These are phyloP conservation scores for Stigmatopora argus DNA, from an alignment of 2,113 vertebrate species.

Conservation along the genomic window DNA sequence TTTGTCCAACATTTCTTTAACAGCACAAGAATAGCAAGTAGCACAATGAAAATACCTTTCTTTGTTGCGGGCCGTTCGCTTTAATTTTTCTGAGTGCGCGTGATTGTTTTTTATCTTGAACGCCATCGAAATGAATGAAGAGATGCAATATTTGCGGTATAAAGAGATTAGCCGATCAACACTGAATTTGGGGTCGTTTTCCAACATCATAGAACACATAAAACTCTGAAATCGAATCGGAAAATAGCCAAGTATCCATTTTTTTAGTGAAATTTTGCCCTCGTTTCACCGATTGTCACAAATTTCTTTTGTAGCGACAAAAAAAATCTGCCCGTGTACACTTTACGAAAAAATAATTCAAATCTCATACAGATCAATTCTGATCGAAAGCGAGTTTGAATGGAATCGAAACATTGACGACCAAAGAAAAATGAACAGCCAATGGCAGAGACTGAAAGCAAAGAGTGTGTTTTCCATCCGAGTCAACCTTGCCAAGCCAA, in stretches of 20 bases:
- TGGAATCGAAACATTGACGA: neutral
- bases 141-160: neutral
- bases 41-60: neutral
- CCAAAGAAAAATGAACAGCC: conserved; percentile 22
- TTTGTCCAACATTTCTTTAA: neutral
- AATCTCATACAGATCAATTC: neutral
- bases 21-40: neutral
- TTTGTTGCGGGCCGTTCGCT: neutral
- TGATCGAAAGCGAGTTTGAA: neutral
- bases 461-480: conserved; percentile 66
- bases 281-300: no score
- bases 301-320: no score
- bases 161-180: neutral
- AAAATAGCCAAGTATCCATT: no score
- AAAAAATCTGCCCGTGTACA: neutral
- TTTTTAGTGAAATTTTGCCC: no score
- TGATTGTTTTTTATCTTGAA: neutral
- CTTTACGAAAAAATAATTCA: neutral
- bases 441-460: conserved; percentile 37
- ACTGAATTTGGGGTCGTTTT: no score
- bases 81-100: neutral
- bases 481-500: conserved; percentile 65
- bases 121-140: neutral
- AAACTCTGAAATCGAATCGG: no score
- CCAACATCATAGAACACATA: no score